Conservation (phyloP, 2,888 invertebrate genomes). For the Atrina japonica region DNA sequence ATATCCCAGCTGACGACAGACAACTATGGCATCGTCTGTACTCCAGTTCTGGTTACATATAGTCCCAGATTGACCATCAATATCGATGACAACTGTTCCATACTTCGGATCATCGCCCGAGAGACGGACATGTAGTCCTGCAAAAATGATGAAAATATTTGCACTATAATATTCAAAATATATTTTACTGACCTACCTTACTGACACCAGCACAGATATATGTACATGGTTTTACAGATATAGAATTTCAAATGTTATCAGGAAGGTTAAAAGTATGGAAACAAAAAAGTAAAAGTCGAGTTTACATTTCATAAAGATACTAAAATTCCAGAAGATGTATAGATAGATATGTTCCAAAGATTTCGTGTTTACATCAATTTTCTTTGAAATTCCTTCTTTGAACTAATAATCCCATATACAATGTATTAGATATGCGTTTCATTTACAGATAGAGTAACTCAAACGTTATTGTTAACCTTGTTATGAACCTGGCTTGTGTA, state of each 20-base stretch:
- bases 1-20: slow-evolving; percentile 59
- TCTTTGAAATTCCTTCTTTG: neutral
- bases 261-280: too few species aligned
- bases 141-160: too few species aligned
- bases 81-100: slow-evolving; percentile 46
- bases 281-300: too few species aligned
- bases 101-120: slow-evolving; percentile 31
- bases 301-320: too few species aligned
- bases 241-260: too few species aligned
- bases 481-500: neutral
- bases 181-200: neutral
- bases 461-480: neutral
- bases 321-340: too few species aligned
- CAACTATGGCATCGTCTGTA: slow-evolving; percentile 40
- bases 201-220: too few species aligned
- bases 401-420: too few species aligned
- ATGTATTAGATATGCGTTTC: too few species aligned
- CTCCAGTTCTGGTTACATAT: slow-evolving; percentile 49
- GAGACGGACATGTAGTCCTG: slow-evolving; percentile 32
- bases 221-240: too few species aligned
- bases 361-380: neutral
- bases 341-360: too few species aligned
- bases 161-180: too few species aligned
- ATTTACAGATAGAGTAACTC: neutral
- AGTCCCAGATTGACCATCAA: slow-evolving; percentile 50